A percentile compares a stretch with the other conserved stretches of the same genome.
Evolutionary conservation across 2,113 vertebrate species (phyloP).

Genomic region (Scophthalmus maximus): DNA sequence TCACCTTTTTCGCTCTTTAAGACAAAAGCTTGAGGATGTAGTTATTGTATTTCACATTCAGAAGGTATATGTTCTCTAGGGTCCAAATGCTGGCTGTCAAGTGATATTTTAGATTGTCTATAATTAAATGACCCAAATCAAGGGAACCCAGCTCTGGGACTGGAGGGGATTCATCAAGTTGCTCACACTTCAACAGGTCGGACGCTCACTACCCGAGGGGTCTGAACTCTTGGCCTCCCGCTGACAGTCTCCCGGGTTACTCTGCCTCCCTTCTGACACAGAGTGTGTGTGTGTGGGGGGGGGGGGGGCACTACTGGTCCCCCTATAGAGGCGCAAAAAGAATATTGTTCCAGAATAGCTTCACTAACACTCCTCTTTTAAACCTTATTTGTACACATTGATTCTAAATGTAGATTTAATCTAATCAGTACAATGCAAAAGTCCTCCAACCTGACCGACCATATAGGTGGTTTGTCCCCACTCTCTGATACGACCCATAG

Average conservation of each 20-base stretch:
- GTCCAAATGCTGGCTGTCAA: not conserved
- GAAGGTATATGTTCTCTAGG: not conserved
- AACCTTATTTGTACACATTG: not conserved
- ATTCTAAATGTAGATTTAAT: not conserved
- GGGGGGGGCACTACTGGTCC: not conserved
- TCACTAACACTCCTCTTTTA: not conserved
- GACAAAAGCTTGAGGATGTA: too few relatives aligned
- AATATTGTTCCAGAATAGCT: not conserved
- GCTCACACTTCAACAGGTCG: constrained; percentile 31
- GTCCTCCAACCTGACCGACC: not conserved
- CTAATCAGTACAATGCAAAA: not conserved
- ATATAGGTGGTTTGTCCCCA: too few relatives aligned
- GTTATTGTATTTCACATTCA: too few relatives aligned
- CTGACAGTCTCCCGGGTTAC: constrained; percentile 41
- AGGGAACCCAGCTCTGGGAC: not conserved
- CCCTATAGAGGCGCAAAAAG: not conserved
- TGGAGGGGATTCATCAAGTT: constrained; percentile 13
- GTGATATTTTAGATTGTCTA: not conserved
- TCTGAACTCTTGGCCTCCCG: constrained; percentile 19
- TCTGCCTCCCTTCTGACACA: not conserved
- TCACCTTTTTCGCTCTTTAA: too few relatives aligned
- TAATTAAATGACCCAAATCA: not conserved
- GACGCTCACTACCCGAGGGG: constrained; percentile 3
- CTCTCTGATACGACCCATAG: not conserved
- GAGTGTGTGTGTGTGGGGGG: too few relatives aligned